Conservation (phyloP, 2,113 vertebrate genomes). For the Gasterosteus aculeatus region DNA sequence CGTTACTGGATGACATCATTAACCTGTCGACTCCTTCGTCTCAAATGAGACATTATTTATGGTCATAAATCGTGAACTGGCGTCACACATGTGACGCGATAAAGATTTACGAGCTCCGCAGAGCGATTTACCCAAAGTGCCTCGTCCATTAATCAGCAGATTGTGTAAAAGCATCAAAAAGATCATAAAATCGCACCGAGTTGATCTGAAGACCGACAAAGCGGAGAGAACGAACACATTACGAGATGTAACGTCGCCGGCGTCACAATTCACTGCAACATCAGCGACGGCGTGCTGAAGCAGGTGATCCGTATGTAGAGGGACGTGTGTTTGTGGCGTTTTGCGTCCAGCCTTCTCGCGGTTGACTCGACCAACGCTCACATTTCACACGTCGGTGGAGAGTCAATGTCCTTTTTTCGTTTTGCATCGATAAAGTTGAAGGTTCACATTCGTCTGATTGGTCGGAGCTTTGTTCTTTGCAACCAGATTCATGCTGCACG, state of each 20-base stretch:
- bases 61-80: conserved; percentile 2
- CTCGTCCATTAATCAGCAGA: conserved; percentile 2
- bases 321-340: conserved; percentile 20
- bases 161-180: conserved; percentile 23
- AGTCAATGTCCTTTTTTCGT: background rate
- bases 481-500: no score
- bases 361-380: no score
- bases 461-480: no score
- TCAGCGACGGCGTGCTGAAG: background rate
- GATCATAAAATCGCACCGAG: conserved; percentile 29
- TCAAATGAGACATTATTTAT: conserved; percentile 27
- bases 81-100: conserved; percentile 23
- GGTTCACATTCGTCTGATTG: no score
- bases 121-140: conserved; percentile 24
- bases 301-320: conserved; percentile 53
- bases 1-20: background rate
- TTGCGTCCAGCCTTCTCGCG: conserved; percentile 4
- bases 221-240: conserved; percentile 16
- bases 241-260: conserved; percentile 11
- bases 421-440: no score
- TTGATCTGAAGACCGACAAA: conserved; percentile 19
- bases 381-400: background rate
- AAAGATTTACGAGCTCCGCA: conserved; percentile 30
- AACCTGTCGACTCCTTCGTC: background rate
- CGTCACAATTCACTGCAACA: conserved; percentile 8